These are phyloP conservation scores for Ophioninae sp. DNA, from an alignment of 2,888 invertebrate species.

Conservation along the genomic window DNA sequence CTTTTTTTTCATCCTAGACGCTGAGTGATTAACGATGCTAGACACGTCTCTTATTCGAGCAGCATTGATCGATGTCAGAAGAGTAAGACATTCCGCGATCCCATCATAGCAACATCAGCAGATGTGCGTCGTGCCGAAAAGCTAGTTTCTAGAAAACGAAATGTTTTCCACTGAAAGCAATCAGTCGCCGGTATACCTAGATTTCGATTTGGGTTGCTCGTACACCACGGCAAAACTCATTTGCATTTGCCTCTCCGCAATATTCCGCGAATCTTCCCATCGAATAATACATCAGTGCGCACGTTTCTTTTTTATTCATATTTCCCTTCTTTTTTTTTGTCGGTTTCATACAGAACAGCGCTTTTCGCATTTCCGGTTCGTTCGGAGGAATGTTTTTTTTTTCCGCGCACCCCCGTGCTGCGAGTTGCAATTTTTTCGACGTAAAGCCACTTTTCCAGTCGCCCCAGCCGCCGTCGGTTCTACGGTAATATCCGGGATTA, in stretches of 20 bases:
- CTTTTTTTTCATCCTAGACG: not conserved
- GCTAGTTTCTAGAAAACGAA: not conserved
- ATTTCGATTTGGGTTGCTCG: constrained; percentile 6
- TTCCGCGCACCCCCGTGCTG: not conserved
- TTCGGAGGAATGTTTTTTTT: constrained; percentile 28
- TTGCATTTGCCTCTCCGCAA: constrained; percentile 5
- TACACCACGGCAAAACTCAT: not conserved
- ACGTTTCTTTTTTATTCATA: not conserved
- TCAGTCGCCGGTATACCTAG: constrained; percentile 22
- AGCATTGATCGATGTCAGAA: constrained; percentile 61
- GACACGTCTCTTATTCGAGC: constrained; percentile 19
- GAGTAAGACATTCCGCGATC: constrained; percentile 35
- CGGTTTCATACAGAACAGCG: not conserved
- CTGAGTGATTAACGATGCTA: constrained; percentile 10
- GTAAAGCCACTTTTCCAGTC: constrained; percentile 61
- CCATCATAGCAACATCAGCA: not conserved
- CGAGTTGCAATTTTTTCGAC: constrained; percentile 36
- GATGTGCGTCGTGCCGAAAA: not conserved
- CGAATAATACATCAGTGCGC: not conserved
- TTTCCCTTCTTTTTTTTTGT: not conserved
- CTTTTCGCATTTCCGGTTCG: constrained; percentile 9
- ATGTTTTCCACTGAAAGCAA: constrained; percentile 44
- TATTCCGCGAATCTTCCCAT: not conserved
- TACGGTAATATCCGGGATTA: constrained; percentile 64
- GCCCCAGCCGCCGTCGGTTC: constrained; percentile 45